Percentiles rank a stretch among this genome's conserved stretches.
Evolutionary conservation across 1,140 invertebrate genomes (phyloP).

Genomic region (Myzus persicae): DNA sequence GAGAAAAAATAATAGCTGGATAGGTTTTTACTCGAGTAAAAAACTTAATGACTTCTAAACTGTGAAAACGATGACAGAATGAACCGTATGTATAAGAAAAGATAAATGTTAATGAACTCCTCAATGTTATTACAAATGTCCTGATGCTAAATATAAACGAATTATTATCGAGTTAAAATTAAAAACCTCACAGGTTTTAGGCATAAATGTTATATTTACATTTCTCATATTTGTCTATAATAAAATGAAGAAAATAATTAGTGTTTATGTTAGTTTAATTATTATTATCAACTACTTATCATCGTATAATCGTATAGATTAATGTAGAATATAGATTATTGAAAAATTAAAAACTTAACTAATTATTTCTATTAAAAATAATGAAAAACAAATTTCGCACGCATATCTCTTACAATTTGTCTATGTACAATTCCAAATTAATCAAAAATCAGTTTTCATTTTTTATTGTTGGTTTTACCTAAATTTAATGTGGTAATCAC

Average conservation of each 20-base stretch:
- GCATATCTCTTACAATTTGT: no score
- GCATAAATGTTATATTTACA: not conserved
- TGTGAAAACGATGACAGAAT: constrained; percentile 1
- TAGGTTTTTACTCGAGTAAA: not conserved
- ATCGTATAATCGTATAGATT: not conserved
- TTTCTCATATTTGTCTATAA: not conserved
- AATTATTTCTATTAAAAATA: not conserved
- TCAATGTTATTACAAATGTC: constrained; percentile 5
- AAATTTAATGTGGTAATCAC: not conserved
- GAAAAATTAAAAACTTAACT: not conserved
- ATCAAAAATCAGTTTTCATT: no score
- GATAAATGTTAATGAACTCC: constrained; percentile 2
- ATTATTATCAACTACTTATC: not conserved
- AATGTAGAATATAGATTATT: not conserved
- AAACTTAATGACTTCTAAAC: constrained; percentile 1
- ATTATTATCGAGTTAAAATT: not conserved
- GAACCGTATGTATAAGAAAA: constrained; percentile 5
- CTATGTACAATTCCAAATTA: no score
- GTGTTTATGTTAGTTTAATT: not conserved
- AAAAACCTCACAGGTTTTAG: not conserved
- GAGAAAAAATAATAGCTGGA: not conserved
- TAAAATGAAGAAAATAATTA: not conserved
- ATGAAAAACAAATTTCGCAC: no score
- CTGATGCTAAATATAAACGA: not conserved
- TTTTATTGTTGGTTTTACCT: not conserved